Evolutionary conservation across 1,140 invertebrate species (phyloP), one percentile per base, ranked within the genome.

Genomic region (Drosophila trapezifrons): DNA sequence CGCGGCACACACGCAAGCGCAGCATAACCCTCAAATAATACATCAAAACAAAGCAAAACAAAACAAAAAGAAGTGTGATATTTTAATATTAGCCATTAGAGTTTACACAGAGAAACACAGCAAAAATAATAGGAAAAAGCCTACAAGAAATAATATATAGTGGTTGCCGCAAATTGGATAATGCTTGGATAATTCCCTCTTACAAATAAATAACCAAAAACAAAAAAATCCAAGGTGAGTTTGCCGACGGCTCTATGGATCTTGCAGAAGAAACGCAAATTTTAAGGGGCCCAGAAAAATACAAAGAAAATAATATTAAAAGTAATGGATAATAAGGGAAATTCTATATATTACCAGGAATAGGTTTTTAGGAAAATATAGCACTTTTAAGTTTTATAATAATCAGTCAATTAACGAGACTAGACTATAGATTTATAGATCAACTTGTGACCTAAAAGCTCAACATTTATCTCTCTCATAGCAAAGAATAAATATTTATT

Each of bases 31-130:
- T 78, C 38, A 69, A 47, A 40, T 20, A 43, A 52, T 43, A 62
- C 38, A 29, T 29, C 79, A 69, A 52, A 78, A 79, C 70, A 78
- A 77, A 84, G 60, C 45, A 72, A 66, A 65, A 45, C 65, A 38
- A 66, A 37, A 42, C 47, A 42, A 54, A 46, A 69, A 43, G 35
- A 80, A 83, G 74, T 86, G 85, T 86, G 75, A 87, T 87, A 86
- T 86, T 86, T 74, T 87, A 72, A 79, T 82, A 83, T 87, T 86
- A 87, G 83, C 76, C 82, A 87, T 87, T 80, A 85, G 84, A 85
- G 67, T 76, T 77, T 89, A 79, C 75, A 79, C 70, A 76, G 38
- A 76, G 51, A 52, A 69, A 49, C 58, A 71, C 46, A 66, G 60
- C 65, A 22, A 18, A 63, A 35, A 75, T 67, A 47, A 58, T 35